Percentiles rank a stretch among this genome's conserved stretches.
phyloP scores from a whole-genome alignment of 2,113 vertebrate genomes.

The Spilogale gracilis region DNA sequence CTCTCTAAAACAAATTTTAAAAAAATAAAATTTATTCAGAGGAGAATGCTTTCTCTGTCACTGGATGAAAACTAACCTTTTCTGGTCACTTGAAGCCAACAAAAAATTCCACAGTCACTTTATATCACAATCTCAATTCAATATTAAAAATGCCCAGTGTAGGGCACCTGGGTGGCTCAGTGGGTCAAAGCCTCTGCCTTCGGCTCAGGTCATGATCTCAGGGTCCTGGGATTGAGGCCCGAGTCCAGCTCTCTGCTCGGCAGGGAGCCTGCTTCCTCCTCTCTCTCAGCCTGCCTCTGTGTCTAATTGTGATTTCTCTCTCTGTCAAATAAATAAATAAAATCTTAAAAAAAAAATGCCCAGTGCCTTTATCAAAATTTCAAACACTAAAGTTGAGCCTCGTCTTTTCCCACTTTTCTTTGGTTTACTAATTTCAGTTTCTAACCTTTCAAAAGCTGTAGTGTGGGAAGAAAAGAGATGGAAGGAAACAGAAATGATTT shows the following conservation, averaged over 20 bases:
- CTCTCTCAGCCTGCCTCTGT: too few relatives aligned
- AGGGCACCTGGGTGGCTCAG: too few relatives aligned
- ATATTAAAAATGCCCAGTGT: neutral
- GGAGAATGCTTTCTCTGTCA: neutral
- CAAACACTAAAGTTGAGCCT: neutral
- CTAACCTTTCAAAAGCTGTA: neutral
- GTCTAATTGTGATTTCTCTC: too few relatives aligned
- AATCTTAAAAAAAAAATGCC: neutral
- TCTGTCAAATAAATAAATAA: too few relatives aligned
- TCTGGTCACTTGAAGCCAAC: neutral
- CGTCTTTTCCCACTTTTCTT: neutral
- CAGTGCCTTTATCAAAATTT: neutral
- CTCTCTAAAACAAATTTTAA: neutral
- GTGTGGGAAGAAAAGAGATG: neutral
- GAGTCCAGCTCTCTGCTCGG: too few relatives aligned
- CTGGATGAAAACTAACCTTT: neutral
- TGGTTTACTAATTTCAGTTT: neutral
- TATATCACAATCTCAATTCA: neutral
- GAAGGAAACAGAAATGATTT: neutral
- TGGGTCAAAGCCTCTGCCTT: too few relatives aligned
- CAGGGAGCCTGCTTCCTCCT: too few relatives aligned
- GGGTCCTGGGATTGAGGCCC: too few relatives aligned
- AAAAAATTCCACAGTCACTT: neutral
- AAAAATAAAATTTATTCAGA: neutral
- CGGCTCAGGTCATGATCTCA: too few relatives aligned